phyloP scores from a whole-genome alignment of 2,888 invertebrate genomes.

The Zygogramma bicolorata region DNA sequence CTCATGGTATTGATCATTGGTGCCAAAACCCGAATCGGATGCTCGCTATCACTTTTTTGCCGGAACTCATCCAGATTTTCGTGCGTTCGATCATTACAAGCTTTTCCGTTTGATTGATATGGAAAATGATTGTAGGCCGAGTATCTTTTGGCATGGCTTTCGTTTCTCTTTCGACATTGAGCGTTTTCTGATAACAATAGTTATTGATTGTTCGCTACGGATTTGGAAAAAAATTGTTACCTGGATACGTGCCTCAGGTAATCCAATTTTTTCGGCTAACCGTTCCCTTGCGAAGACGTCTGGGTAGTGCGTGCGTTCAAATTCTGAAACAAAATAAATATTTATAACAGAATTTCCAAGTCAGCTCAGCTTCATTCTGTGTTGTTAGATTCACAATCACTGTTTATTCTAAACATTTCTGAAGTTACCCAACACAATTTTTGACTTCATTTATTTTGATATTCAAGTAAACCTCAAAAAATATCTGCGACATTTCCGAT shows the following conservation, averaged over 20 bases:
- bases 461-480: no score
- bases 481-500: background rate
- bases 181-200: background rate
- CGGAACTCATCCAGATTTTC: conserved; percentile 31
- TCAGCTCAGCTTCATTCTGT: no score
- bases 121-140: background rate
- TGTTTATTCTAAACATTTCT: no score
- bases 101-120: conserved; percentile 14
- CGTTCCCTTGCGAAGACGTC: conserved; percentile 97
- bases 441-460: no score
- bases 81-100: conserved; percentile 20
- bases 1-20: conserved; percentile 70
- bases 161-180: background rate
- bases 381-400: no score
- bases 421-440: no score
- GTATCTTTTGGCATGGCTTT: background rate
- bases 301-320: conserved; percentile 97
- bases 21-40: conserved; percentile 59
- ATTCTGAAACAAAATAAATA: conserved; percentile 76
- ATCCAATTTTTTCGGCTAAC: conserved; percentile 96
- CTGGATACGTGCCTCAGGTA: conserved; percentile 99
- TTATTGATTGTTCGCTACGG: conserved; percentile 42
- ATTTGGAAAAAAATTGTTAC: conserved; percentile 75
- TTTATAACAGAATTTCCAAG: no score
- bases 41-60: conserved; percentile 48